Conservation (phyloP, 2,888 invertebrate genomes). For the Pyralis farinalis region DNA sequence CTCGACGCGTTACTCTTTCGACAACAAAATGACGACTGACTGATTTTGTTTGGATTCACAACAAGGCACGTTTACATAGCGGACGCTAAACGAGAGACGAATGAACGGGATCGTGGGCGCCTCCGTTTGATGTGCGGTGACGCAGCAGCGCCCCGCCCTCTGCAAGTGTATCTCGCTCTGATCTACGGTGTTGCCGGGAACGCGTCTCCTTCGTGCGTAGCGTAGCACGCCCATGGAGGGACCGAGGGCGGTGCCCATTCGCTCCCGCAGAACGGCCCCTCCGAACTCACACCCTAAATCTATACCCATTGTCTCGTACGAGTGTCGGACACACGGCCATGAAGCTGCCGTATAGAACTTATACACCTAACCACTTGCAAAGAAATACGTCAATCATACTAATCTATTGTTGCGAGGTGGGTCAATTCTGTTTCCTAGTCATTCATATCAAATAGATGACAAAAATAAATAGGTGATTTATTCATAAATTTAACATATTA, state of each 20-base stretch:
- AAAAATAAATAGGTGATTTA: too few relatives aligned
- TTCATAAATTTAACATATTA: too few relatives aligned
- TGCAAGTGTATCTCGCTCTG: conserved; percentile 28
- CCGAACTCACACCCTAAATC: conserved; percentile 39
- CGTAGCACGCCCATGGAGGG: conserved; percentile 34
- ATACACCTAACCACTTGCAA: conserved; percentile 3
- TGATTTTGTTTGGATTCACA: conserved; percentile 91
- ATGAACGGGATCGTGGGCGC: conserved; percentile 68
- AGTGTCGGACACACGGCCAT: conserved; percentile 30
- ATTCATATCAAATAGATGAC: too few relatives aligned
- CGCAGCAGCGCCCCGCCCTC: conserved; percentile 42
- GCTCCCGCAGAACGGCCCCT: conserved; percentile 34
- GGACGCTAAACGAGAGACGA: conserved; percentile 76
- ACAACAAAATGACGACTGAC: conserved; percentile 83
- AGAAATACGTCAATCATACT: conserved; percentile 15
- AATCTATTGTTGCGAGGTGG: neutral
- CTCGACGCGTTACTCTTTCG: conserved; percentile 63
- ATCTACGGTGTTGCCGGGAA: conserved; percentile 8
- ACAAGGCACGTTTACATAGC: conserved; percentile 91
- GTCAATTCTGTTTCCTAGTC: too few relatives aligned
- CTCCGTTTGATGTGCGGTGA: conserved; percentile 29
- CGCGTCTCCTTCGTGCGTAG: conserved; percentile 24
- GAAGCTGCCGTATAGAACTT: conserved; percentile 15
- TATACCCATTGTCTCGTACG: conserved; percentile 41
- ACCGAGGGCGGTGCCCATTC: conserved; percentile 35